These are phyloP conservation scores for Piprites chloris DNA, from an alignment of 2,113 vertebrate species.

Conservation along the genomic window DNA sequence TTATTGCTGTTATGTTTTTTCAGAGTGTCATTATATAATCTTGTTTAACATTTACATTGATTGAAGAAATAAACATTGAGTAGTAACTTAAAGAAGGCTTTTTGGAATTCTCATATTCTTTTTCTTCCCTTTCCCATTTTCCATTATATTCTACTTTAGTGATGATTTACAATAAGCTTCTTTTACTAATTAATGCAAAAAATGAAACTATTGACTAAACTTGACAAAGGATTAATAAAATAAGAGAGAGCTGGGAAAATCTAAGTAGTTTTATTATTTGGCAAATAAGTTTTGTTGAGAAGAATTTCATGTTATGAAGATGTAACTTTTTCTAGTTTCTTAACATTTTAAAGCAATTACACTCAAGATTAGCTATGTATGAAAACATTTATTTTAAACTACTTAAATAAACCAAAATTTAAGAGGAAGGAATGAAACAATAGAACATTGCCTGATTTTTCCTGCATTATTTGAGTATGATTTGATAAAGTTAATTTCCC, in stretches of 20 bases:
- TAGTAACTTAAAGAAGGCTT: neutral
- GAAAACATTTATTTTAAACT: neutral
- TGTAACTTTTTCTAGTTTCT: neutral
- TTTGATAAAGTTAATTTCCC: neutral
- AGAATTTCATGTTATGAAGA: neutral
- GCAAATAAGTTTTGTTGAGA: neutral
- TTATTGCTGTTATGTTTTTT: constrained; percentile 24
- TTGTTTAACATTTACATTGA: constrained; percentile 2
- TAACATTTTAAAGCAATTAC: neutral
- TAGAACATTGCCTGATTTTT: neutral
- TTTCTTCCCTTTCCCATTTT: neutral
- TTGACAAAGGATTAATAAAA: neutral
- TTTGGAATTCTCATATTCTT: neutral
- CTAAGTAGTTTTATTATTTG: neutral
- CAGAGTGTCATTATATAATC: neutral
- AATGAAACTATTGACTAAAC: neutral
- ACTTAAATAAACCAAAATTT: neutral
- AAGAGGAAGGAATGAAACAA: neutral
- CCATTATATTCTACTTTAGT: neutral
- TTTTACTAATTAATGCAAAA: neutral
- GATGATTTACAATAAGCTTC: neutral
- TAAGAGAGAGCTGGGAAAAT: neutral
- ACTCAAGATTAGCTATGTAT: neutral
- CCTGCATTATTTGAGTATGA: neutral
- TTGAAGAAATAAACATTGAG: neutral